Base-by-base conservation (phyloP, 2,113 vertebrate species). In the Caretta caretta region DNA sequence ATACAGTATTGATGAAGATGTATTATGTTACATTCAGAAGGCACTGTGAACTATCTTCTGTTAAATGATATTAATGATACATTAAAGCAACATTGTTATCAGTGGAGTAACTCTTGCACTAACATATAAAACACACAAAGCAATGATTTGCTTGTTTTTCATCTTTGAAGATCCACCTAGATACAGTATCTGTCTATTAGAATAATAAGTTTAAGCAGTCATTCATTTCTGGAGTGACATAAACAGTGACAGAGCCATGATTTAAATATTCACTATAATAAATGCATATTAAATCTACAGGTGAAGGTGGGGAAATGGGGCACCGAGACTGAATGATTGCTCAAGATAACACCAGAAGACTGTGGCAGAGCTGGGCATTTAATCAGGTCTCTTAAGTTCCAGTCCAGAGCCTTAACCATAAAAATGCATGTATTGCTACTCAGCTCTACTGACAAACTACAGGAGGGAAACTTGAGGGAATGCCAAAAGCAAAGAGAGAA, bases 401-500 rank as follows among this genome's bases (percentile, higher is more conserved):
- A 78, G 20, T 27, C 42, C 25, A 27, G 42, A 84, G 24, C 6
- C 29, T 83, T 78, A 91, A 93, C 92, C 31, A 35, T 62, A 50
- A 94, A 80, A 88, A 38, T 81, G 1, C 59, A 19, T 1, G 2
- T 89, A 65, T 35, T 79, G 53, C 62, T 86, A 31, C 76, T 94
- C 19, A 90, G 93, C 91, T 90, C 7, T 89, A 19, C 89, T 88
- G 57, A 35, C 31, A 83, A 88, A 92, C 93, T 91, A n/a, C 54
- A 50, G 54, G 84, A 51, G 51, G 80, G 51, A 49, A 91, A 92
- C 81, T 91, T 91, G 78, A 93, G 78, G 51, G 80, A 84, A n/a
- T 81, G 51, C 89, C 91, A 25, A 14, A 90, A 46, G 78, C 51
- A 95, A 92, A 91, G 31, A 85, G 88, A 95, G 35, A 87, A 80